Evolutionary conservation across 2,113 vertebrate genomes (phyloP).

Genomic region (Fregetta grallaria): DNA sequence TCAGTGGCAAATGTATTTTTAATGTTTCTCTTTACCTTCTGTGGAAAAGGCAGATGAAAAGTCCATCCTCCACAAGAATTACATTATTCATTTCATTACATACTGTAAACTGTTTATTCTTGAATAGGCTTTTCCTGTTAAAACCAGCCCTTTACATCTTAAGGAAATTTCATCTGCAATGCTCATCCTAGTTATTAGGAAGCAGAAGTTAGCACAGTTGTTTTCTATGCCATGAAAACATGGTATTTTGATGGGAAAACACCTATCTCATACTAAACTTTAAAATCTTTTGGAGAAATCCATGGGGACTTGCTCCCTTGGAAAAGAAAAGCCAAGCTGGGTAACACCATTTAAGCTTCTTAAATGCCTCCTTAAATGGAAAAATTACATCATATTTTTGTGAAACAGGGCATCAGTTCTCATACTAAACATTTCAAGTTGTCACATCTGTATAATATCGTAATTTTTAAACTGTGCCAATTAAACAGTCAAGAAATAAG

Average conservation of each 20-base stretch:
- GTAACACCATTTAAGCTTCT: not conserved
- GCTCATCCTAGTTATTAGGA: not conserved
- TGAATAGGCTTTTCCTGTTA: not conserved
- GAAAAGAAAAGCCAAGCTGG: not conserved
- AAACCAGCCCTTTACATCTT: not conserved
- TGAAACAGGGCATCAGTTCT: not conserved
- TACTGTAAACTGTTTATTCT: conserved; percentile 29
- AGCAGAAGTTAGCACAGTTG: not conserved
- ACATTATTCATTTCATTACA: conserved; percentile 20
- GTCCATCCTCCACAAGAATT: not conserved
- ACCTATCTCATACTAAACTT: not conserved
- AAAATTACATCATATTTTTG: rapidly evolving
- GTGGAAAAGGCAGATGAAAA: conserved; percentile 16
- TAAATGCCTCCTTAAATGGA: not conserved
- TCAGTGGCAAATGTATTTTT: conserved; percentile 78
- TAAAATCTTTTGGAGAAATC: not conserved
- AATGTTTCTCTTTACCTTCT: conserved; percentile 67
- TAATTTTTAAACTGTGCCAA: not conserved
- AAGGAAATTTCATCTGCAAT: not conserved
- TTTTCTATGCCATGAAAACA: not conserved
- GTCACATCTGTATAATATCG: not conserved
- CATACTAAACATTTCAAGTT: not conserved
- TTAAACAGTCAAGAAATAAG: not conserved
- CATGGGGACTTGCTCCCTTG: not conserved
- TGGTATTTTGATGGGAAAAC: not conserved